Percentiles rank a stretch among this genome's conserved stretches.
phyloP scores from a whole-genome alignment of 2,797 vertebrate species.

The Paguma larvata region DNA sequence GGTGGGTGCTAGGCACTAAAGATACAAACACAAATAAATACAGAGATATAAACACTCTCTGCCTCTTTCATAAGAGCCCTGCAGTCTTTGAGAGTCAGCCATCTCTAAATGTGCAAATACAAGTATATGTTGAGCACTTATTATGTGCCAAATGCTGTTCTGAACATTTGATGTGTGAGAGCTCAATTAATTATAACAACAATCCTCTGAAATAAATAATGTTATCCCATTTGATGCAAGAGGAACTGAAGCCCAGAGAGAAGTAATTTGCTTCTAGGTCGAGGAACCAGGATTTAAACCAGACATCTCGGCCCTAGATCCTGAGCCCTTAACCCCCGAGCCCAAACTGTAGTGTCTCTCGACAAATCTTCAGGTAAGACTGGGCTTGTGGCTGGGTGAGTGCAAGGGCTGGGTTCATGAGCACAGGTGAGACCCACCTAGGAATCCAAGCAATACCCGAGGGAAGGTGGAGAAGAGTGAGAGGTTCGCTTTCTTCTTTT shows the following conservation, averaged over 20 bases:
- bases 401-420: not conserved
- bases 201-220: conserved; percentile 46
- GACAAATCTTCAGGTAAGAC: not conserved
- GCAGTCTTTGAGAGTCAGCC: not conserved
- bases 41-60: not conserved
- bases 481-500: not conserved
- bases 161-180: not conserved
- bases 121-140: not conserved
- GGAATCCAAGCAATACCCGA: not conserved
- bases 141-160: not conserved
- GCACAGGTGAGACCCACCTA: not conserved
- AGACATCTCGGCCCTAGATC: not conserved
- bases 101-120: not conserved
- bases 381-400: not conserved
- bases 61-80: not conserved
- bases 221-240: not conserved
- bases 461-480: not conserved
- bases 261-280: not conserved
- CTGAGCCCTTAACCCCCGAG: not conserved
- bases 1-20: not conserved
- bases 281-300: not conserved
- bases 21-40: not conserved
- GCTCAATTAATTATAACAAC: not conserved
- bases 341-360: not conserved
- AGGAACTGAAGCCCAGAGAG: conserved; percentile 3